A percentile compares a stretch with the other conserved stretches of the same genome.
phyloP scores from a whole-genome alignment of 2,797 vertebrate genomes.

The Hypotaenidia okinawae region DNA sequence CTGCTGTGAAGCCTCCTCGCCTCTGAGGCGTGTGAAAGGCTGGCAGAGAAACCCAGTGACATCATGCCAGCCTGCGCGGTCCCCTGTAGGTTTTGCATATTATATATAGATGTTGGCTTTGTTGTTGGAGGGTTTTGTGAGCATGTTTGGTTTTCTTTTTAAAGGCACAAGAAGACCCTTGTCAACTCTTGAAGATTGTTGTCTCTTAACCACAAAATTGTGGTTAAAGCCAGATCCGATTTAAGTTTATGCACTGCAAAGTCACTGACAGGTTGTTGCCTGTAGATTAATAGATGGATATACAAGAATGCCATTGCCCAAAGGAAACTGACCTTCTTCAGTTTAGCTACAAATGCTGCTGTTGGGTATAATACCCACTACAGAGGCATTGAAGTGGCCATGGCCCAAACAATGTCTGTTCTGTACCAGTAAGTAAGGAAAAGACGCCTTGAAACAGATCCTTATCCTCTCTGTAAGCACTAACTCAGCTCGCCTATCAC shows the following conservation, averaged over 20 bases:
- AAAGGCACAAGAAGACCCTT: conserved; percentile 36
- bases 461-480: neutral
- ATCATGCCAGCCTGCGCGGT: conserved; percentile 29
- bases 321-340: neutral
- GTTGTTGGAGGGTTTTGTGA: neutral
- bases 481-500: neutral
- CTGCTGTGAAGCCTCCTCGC: neutral
- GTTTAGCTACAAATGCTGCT: neutral
- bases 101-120: conserved; percentile 35
- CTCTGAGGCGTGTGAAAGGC: conserved; percentile 44
- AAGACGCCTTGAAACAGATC: neutral
- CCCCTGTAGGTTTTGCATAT: conserved; percentile 43
- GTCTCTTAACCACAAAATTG: neutral
- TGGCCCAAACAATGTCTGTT: neutral
- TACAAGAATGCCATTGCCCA: neutral
- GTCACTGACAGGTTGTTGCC: neutral
- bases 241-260: neutral
- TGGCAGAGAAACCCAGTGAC: conserved; percentile 57
- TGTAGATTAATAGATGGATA: neutral
- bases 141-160: neutral
- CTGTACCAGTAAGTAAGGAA: neutral
- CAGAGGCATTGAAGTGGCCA: neutral
- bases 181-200: neutral
- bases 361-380: neutral
- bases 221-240: neutral